A percentile compares a stretch with the other conserved stretches of the same genome.
Conservation (phyloP, 2,113 vertebrate genomes). For the Centropus unirufus region DNA sequence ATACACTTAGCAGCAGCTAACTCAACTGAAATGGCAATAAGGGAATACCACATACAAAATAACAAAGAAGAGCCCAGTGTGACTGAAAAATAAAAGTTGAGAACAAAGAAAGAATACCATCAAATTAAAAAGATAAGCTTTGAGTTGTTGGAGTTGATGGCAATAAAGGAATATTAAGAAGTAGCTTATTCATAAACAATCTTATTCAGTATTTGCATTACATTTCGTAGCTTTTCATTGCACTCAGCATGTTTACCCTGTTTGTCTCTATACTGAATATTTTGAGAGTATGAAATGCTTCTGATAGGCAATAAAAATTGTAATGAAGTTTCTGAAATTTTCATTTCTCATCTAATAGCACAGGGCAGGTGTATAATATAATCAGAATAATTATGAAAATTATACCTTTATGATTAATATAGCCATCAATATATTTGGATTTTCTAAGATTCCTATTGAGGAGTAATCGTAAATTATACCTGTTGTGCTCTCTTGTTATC, state of each 20-base stretch:
- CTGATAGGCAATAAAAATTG: not conserved
- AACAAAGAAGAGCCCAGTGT: not conserved
- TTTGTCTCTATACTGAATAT: not conserved
- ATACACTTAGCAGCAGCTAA: not conserved
- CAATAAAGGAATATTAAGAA: not conserved
- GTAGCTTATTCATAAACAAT: conserved; percentile 30
- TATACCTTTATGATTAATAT: not conserved
- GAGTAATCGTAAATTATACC: not conserved
- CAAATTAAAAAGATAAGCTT: not conserved
- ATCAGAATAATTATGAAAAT: conserved; percentile 27
- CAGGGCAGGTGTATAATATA: not conserved
- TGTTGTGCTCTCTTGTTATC: not conserved
- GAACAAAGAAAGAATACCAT: not conserved
- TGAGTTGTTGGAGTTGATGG: not conserved
- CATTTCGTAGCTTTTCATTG: conserved; percentile 11
- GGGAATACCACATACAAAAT: not conserved
- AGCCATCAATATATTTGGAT: not conserved
- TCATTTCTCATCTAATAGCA: not conserved
- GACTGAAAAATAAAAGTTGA: not conserved
- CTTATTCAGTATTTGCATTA: conserved; percentile 16
- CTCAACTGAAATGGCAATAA: not conserved
- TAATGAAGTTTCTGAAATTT: conserved; percentile 38
- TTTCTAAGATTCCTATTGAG: not conserved
- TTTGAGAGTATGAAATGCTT: not conserved
- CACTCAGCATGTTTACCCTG: conserved; percentile 12